These are phyloP conservation scores for Celastrina argiolus DNA, from an alignment of 2,888 invertebrate genomes.

Conservation along the genomic window DNA sequence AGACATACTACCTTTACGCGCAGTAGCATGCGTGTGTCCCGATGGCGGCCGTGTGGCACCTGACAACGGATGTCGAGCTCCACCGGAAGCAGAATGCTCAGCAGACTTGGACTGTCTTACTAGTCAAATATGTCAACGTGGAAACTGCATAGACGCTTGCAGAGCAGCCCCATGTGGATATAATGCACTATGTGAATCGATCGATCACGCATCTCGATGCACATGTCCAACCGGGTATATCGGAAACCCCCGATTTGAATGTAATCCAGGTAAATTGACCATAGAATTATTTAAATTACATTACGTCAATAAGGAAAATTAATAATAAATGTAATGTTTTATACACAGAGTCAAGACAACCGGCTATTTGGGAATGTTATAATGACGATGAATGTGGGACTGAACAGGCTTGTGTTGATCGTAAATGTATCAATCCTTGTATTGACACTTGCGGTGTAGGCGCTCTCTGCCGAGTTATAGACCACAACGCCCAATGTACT, in stretches of 20 bases:
- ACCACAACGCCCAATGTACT: conserved; percentile 86
- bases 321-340: conserved; percentile 17
- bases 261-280: conserved; percentile 74
- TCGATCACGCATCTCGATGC: conserved; percentile 87
- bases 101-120: conserved; percentile 86
- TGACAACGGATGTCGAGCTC: conserved; percentile 83
- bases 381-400: conserved; percentile 86
- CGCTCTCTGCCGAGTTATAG: conserved; percentile 89
- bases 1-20: conserved; percentile 87
- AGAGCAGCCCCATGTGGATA: conserved; percentile 86
- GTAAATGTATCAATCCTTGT: conserved; percentile 88
- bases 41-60: conserved; percentile 86
- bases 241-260: conserved; percentile 89
- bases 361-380: conserved; percentile 82
- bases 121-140: conserved; percentile 85
- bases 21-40: conserved; percentile 92
- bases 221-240: conserved; percentile 86
- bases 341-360: conserved; percentile 61
- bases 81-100: conserved; percentile 81
- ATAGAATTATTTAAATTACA: neutral
- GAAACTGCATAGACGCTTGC: conserved; percentile 88
- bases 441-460: conserved; percentile 85
- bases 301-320: neutral
- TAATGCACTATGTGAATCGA: conserved; percentile 88
- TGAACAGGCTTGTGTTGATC: conserved; percentile 86